Base-by-base conservation (phyloP, 2,888 invertebrate genomes). In the Rhagonycha fulva region DNA sequence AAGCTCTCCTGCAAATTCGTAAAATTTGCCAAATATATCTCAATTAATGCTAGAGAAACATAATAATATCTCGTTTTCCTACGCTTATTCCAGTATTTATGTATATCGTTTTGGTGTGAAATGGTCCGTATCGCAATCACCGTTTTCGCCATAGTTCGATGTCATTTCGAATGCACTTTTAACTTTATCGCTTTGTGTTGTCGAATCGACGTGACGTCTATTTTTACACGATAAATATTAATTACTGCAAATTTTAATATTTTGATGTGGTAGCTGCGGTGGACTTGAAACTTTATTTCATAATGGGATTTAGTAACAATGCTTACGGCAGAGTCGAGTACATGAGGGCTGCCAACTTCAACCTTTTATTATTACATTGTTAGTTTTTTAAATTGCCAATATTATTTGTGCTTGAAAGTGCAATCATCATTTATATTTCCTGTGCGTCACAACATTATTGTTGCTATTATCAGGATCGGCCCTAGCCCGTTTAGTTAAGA, bases 1-100 rank as follows among this genome's bases (percentile, higher is more conserved):
- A 66, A 74, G 68, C 71, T 71, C 60, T 63, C 66, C 60, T 69
- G 72, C 76, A 78, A 73, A 77, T 81, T 71, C 75, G 72, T 75
- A 81, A 81, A 80, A 81, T 80, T 79, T 78, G 75, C 74, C n/a
- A 76, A 78, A 80, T 81, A 81, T 81, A 81, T 82, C 82, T 82
- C 82, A 82, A 82, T 82, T 82, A 82, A 79, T 78, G 78, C 76
- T 71, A 74, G 78, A 74, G 79, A 62, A 80, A 71, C 80, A 79
- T 81, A 81, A 81, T 81, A 80, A 80, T 76, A 77, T 79, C 63
- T 63, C 79, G 81, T 81, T 79, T 80, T 79, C 78, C 74, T 70
- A 78, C 82, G 81, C 80, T 83, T 83, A 82, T 82, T 82, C 83
- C 80, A 80, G 81, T 82, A 83, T 83, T 83, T 83, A 83, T 83